Evolutionary conservation across 2,797 vertebrate species (phyloP), one percentile per base, ranked within the genome.

Genomic region (Gallinago stenura): DNA sequence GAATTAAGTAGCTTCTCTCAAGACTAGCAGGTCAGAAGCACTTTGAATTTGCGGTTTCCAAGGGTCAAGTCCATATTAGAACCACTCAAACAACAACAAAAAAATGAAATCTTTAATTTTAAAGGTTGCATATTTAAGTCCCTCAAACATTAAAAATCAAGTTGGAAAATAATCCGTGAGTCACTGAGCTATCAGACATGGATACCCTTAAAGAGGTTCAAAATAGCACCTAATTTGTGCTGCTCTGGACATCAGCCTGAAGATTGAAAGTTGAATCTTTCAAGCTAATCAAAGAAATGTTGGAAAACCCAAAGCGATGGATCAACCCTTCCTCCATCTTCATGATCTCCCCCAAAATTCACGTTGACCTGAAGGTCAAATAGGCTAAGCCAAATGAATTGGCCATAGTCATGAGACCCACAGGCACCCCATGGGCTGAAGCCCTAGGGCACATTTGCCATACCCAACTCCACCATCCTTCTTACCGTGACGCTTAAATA

Each of bases 391-490:
- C 48, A 76, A 41, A 11, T 46, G 41, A 71, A 61, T 26, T 19
- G 10, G 15, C 12, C 39, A n/a, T 7, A 17, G 54, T 58, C 70
- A 84, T 3, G 8, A 83, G 30, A n/a, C 15, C 24, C 31, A 62
- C 2, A 57, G 41, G 26, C 46, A 82, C 13, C 43, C 41, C 10
- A 15, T 0, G 4, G 46, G 39, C 21, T 48, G 46, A 60, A 75
- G 62, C 3, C 2, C 2, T 13, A 50, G 33, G 53, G 61, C 7
- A 53, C 1, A 1, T 57, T 61, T 37, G 12, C 66, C 31, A 82
- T 3, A 57, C 12, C 31, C 3, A 3, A 68, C 51, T 66, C 72
- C 10, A n/a, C 14, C 0, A 0, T 43, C 46, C 73, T 35, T 82
- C 66, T 51, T 65, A 43, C 61, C 0, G 0, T 8, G 45, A 87